Percentiles rank a stretch among this genome's conserved stretches.
These are phyloP conservation scores for Andrena bicolor DNA, from an alignment of 2,888 invertebrate species.

Conservation along the genomic window DNA sequence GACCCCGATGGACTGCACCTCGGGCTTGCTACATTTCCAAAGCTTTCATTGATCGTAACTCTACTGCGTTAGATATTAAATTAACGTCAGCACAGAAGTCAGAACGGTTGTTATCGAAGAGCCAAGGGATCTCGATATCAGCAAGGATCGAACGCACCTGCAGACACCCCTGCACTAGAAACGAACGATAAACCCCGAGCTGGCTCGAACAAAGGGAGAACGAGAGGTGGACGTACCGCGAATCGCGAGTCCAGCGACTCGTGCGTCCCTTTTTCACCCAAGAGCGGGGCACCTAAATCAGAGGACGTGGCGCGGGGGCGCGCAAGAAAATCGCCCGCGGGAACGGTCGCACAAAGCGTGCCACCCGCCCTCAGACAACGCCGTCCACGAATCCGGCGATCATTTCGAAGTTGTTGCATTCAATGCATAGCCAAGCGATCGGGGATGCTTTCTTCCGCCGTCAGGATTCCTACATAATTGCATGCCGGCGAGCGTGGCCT, in stretches of 20 bases:
- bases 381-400: constrained; percentile 24
- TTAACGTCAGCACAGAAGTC: too few relatives aligned
- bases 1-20: neutral
- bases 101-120: too few relatives aligned
- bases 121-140: neutral
- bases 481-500: constrained; percentile 62
- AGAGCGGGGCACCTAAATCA: constrained; percentile 37
- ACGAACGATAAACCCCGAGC: neutral
- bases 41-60: neutral
- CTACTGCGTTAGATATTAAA: too few relatives aligned
- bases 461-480: constrained; percentile 74
- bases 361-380: constrained; percentile 12
- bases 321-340: constrained; percentile 41
- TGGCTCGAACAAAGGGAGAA: neutral
- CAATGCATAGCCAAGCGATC: constrained; percentile 61
- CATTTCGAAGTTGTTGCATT: constrained; percentile 58
- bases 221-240: neutral
- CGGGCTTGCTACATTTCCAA: too few relatives aligned
- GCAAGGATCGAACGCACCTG: neutral
- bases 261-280: neutral
- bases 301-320: neutral
- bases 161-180: neutral
- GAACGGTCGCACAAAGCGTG: constrained; percentile 22
- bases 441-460: constrained; percentile 67
- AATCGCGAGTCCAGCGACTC: neutral